These are phyloP conservation scores for Anoura caudifer DNA, from an alignment of 2,113 vertebrate genomes.

Conservation along the genomic window DNA sequence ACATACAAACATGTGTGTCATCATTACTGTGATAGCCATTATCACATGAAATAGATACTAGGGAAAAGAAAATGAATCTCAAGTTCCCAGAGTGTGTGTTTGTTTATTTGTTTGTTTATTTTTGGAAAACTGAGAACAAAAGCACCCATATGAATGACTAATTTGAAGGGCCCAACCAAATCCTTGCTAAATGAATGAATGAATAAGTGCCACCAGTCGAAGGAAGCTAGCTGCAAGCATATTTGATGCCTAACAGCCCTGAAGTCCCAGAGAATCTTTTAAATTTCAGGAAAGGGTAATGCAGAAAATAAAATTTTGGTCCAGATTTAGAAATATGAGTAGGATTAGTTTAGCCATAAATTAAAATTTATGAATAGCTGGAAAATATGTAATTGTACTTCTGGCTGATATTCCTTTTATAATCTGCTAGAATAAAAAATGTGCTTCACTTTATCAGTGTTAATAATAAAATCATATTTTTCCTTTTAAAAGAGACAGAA, in stretches of 20 bases:
- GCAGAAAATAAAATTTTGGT: not conserved
- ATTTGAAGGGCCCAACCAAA: not conserved
- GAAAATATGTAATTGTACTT: not conserved
- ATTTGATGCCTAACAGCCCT: not conserved
- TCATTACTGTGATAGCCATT: not conserved
- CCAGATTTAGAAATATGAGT: not conserved
- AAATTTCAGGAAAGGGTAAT: not conserved
- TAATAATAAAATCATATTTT: conserved; percentile 9
- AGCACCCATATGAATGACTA: not conserved
- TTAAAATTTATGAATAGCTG: not conserved
- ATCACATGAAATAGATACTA: not conserved
- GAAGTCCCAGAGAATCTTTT: not conserved
- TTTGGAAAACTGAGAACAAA: not conserved
- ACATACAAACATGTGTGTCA: not conserved
- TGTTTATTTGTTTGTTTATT: not conserved
- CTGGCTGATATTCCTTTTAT: not conserved
- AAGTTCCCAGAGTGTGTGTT: not conserved
- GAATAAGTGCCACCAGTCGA: not conserved
- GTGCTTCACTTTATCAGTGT: not conserved
- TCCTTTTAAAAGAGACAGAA: not conserved
- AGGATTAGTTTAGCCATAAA: not conserved
- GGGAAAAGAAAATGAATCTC: not conserved
- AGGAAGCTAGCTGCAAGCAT: not conserved
- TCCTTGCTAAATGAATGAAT: not conserved
- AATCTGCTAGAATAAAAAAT: not conserved